Evolutionary conservation across 2,113 vertebrate species (phyloP), one percentile per base, ranked within the genome.

Genomic region (Peromyscus maniculatus): DNA sequence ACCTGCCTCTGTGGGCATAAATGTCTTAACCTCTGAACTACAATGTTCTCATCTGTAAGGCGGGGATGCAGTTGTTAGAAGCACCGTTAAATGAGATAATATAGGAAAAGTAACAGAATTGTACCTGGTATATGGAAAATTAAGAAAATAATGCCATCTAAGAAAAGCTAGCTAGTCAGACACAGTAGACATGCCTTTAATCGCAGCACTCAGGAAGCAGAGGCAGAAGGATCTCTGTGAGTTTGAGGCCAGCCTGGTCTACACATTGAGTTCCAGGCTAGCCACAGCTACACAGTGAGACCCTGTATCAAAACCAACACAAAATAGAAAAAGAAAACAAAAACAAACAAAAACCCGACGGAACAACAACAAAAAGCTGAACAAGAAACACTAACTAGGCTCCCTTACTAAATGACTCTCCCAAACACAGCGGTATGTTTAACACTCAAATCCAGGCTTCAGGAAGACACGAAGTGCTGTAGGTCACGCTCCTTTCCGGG

Each of bases 131-230:
- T 71, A 43, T 28, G n/a, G 71, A 52, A 92, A 96, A 86, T 36
- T 93, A 96, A 95, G 79, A 79, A 92, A 91, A 91, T n/a, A 71
- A 17, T 49, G 39, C 86, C 36, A n/a, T 95, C 88, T 83, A 52
- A 69, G 52, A 82, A 82, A n/a, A 86, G 83, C 39, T 86, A 86
- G 59, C 59, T 86, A 64, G 82, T 31, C 8, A 33, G 79, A 36
- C 21, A n/a, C 59, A 52, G 78, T 80, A 33, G 78, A 19, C 16
- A 33, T 1, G 3, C 28, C 49, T 79, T 79, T 79, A 79, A 79
- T 52, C 77, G 7, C 28, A 79, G 77, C 3, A 33, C 33, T 22
- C 33, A 59, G 33, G 52, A 82, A 49, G 79, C 31, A 55, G 1
- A 22, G 10, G 11, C 80, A 83, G 21, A 36, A 82, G 33, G 10